Conservation (phyloP, 2,113 vertebrate genomes). For the Indri indri region DNA sequence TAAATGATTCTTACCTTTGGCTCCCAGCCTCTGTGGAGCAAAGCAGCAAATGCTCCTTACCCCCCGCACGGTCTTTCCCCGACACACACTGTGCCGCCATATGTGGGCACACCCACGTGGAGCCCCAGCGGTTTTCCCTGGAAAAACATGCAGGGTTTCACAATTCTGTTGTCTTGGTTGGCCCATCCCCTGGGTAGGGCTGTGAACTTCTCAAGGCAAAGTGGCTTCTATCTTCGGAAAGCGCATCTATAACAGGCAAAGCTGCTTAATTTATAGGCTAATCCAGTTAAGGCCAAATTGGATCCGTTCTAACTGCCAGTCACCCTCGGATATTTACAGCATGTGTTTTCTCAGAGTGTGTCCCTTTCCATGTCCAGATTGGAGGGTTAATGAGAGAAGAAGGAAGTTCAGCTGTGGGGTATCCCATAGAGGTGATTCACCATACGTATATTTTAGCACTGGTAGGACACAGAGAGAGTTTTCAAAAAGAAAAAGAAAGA, state of each 20-base stretch:
- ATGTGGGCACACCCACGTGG: background rate
- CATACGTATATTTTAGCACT: background rate
- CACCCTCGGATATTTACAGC: background rate
- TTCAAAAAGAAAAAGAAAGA: background rate
- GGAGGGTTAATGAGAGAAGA: background rate
- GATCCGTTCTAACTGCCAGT: conserved; percentile 23
- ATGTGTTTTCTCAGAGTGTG: background rate
- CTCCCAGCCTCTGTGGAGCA: background rate
- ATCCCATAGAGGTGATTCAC: background rate
- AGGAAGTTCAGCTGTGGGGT: background rate
- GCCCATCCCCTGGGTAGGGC: conserved; percentile 3
- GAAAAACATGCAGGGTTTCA: background rate
- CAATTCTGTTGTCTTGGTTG: background rate
- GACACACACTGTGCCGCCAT: background rate
- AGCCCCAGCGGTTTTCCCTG: background rate
- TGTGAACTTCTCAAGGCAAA: background rate
- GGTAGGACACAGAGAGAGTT: background rate
- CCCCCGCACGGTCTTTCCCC: background rate
- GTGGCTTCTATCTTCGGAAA: background rate
- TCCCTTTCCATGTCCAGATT: background rate
- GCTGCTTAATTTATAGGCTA: conserved; percentile 58
- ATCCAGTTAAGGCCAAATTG: conserved; percentile 35
- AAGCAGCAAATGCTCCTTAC: background rate
- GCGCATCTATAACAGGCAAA: conserved; percentile 31
- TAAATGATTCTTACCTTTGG: conserved; percentile 44